These are phyloP conservation scores for Trematomus bernacchii DNA, from an alignment of 2,797 vertebrate genomes.

Conservation along the genomic window DNA sequence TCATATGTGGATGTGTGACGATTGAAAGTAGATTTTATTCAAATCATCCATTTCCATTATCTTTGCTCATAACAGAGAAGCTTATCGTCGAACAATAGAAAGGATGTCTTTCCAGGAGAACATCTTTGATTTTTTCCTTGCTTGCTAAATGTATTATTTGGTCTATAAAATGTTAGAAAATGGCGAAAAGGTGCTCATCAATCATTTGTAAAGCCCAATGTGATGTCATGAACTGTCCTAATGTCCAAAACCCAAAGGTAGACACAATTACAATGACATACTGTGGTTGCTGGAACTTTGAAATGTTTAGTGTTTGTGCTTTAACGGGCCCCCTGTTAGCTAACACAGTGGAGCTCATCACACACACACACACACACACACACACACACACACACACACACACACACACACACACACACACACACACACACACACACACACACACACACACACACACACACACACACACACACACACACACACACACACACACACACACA, in stretches of 20 bases:
- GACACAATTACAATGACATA: not conserved
- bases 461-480: slow-evolving; percentile 13
- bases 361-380: slow-evolving; percentile 20
- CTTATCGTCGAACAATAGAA: not conserved
- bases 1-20: no score
- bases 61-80: not conserved
- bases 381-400: not conserved
- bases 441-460: slow-evolving; percentile 22
- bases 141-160: not conserved
- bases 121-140: not conserved
- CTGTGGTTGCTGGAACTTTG: not conserved
- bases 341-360: no score
- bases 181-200: no score
- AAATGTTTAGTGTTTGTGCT: not conserved
- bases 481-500: slow-evolving; percentile 19
- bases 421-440: not conserved
- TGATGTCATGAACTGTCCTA: no score
- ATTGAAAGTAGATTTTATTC: no score
- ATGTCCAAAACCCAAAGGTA: no score
- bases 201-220: no score
- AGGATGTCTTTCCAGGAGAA: not conserved
- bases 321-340: no score
- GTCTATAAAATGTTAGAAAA: not conserved
- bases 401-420: slow-evolving; percentile 19
- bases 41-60: not conserved